phyloP scores from a whole-genome alignment of 2,113 vertebrate genomes.

The Platysteira castanea region DNA sequence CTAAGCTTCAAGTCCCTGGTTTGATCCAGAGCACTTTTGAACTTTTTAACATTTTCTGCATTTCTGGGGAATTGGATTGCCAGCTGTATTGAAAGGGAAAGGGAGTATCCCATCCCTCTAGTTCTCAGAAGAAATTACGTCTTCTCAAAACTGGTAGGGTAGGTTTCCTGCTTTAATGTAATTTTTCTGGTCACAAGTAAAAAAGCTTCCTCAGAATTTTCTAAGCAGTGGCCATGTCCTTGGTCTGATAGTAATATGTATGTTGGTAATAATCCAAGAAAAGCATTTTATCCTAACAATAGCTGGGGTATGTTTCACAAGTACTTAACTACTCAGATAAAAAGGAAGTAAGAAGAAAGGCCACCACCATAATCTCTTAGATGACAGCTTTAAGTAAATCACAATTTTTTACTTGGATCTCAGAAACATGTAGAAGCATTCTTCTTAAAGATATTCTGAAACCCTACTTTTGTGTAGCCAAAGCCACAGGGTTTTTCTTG shows the following conservation, averaged over 20 bases:
- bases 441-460: neutral
- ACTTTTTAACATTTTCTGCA: neutral
- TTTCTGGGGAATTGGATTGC: neutral
- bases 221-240: neutral
- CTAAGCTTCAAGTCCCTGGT: neutral
- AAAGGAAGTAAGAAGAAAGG: neutral
- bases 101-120: neutral
- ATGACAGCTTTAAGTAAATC: neutral
- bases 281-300: neutral
- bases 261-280: neutral
- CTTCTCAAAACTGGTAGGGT: neutral
- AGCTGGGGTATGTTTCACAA: neutral
- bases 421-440: neutral
- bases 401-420: neutral
- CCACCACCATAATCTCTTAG: neutral
- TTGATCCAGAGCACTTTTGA: neutral
- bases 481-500: neutral
- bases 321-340: neutral
- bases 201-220: neutral
- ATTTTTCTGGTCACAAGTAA: neutral
- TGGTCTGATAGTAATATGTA: neutral
- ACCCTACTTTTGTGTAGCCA: neutral
- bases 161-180: neutral
- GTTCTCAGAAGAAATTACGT: neutral
- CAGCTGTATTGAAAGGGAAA: neutral